phyloP scores from a whole-genome alignment of 2,888 invertebrate species.

The Chloroclystis v-ata region DNA sequence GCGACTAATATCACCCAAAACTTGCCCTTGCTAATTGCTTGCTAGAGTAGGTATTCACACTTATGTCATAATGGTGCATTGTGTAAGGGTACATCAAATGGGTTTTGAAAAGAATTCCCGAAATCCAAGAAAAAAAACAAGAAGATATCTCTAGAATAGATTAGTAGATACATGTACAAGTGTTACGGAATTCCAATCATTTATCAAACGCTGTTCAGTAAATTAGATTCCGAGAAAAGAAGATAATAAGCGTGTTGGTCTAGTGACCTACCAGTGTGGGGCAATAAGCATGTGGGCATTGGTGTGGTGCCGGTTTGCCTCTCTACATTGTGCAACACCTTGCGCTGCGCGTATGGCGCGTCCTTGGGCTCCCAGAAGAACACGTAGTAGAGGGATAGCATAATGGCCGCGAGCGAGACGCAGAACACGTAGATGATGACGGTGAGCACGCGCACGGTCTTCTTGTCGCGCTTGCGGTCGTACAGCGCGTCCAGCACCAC shows the following conservation, averaged over 20 bases:
- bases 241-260: slow-evolving; percentile 55
- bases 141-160: not conserved
- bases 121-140: not conserved
- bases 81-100: not conserved
- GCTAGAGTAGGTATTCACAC: no score
- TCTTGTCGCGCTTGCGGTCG: slow-evolving; percentile 91
- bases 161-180: slow-evolving; percentile 5
- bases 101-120: not conserved
- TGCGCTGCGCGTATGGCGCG: slow-evolving; percentile 72
- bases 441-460: slow-evolving; percentile 92
- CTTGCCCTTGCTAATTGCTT: no score
- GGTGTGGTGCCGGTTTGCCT: slow-evolving; percentile 73
- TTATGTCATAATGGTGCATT: no score
- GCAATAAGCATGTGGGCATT: slow-evolving; percentile 77
- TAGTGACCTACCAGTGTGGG: slow-evolving; percentile 75
- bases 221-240: slow-evolving; percentile 21
- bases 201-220: slow-evolving; percentile 25
- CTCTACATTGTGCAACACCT: slow-evolving; percentile 73
- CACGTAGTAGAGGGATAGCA: slow-evolving; percentile 95
- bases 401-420: slow-evolving; percentile 95
- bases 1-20: no score
- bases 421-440: slow-evolving; percentile 96
- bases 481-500: slow-evolving; percentile 85
- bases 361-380: slow-evolving; percentile 93
- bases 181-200: slow-evolving; percentile 20